Evolutionary conservation across 2,113 vertebrate genomes (phyloP), one percentile per base, ranked within the genome.

Genomic region (Scortum barcoo): DNA sequence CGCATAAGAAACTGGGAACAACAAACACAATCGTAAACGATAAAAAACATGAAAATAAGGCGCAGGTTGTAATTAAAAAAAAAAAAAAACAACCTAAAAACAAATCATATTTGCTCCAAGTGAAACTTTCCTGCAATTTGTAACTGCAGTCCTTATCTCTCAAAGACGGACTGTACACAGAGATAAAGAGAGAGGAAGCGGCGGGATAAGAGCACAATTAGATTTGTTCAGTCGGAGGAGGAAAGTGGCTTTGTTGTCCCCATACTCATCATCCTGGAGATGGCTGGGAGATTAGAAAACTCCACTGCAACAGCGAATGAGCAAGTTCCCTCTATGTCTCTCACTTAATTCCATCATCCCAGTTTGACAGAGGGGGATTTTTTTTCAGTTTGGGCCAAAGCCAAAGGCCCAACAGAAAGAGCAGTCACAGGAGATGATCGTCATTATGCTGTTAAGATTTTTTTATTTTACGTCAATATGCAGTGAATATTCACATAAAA

Each of bases 261-360:
- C 51, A 48, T 72, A 71, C 44, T 67, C 67, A 70, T 88, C 87
- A 72, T 79, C 72, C 56, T 11, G 46, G 79, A 66, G 79, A 82
- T 73, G 78, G 50, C 48, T 53, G 51, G 74, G 38, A 69, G 83
- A 85, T 86, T 54, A 88, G 78, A 88, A 82, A 84, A 62, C 56
- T 75, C 42, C 28, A 22, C 33, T 68, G 33, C 33, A 74, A 70
- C 58, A 83, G 58, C 63, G 14, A 72, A 20, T 57, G 56, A 80
- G 80, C 81, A 58, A 79, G 63, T 38, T 80, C 24, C 13, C 20
- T 66, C 67, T 74, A 50, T 73, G 67, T 62, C 69, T 24, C 54
- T 76, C 44, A 73, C 73, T 74, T 44, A 72, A 30, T 46, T 76
- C 24, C 4, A 50, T 65, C 44, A 24, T 79, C 50, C 7, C 9